Base-by-base conservation (phyloP, 2,797 vertebrate species). In the Galaxias olidus region DNA sequence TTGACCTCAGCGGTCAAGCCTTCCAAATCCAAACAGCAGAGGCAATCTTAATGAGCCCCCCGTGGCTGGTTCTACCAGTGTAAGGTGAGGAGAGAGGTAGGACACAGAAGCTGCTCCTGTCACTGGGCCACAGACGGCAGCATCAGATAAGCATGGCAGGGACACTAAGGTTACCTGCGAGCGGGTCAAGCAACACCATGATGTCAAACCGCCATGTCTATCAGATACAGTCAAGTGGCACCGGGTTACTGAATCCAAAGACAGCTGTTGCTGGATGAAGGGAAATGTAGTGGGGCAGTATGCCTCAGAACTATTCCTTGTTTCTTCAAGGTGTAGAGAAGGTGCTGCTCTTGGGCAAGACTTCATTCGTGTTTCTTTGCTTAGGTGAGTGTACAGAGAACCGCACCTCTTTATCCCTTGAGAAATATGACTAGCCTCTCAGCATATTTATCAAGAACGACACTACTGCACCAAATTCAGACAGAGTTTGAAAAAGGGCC, bases 151-250 rank as follows among this genome's bases (percentile, higher is more conserved):
- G 84, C 64, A 63, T 50, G 67, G 73, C 80, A 75, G 77, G 78
- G 69, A 80, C 79, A 86, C 87, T 89, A 86, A 45, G 73, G 83
- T 90, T 91, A 88, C 89, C 78, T 19, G 63, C 9, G 75, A 71
- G 63, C 76, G 63, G 79, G 87, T 89, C 93, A 59, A 93, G 94
- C 61, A 93, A 94, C 92, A 94, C 94, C 84, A 89, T 93, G 82
- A 95, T 93, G 74, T 93, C 94, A 82, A 92, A 90, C 43, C 89
- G 84, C 54, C 88, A 75, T 6, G 87, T 90, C 65, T 91, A 90
- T 90, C 95, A 93, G 79, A 87, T 88, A 83, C 91, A 93, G 69
- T 88, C 90, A 14, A 65, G 56, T 62, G 18, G 69, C n/a, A n/a
- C n/a, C n/a, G n/a, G n/a, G n/a, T n/a, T n/a, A n/a, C n/a, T n/a